Evolutionary conservation across 2,113 vertebrate genomes (phyloP), one percentile per base, ranked within the genome.

Genomic region (Heterocephalus glaber): DNA sequence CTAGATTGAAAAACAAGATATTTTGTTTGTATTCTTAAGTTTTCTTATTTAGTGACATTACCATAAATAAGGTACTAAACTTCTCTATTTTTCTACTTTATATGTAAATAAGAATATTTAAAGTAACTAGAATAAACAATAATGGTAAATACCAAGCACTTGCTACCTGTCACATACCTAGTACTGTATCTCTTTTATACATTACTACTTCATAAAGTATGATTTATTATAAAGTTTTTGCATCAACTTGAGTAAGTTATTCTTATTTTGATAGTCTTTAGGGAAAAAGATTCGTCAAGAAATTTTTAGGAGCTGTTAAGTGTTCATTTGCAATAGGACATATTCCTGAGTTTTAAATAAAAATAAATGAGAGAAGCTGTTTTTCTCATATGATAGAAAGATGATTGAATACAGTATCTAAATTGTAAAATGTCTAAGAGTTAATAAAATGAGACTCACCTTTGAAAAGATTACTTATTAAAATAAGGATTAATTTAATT

Each of bases 401-500:
- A 60, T 92, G 9, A 72, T 82, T 47, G 19, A 41, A 2, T 65
- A 72, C 33, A 20, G 44, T 35, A 49, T 49, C 10, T 93, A 76
- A 95, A 92, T 1, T 3, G 10, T 74, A 14, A 33, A 76, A 30
- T 85, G 0, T 76, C 68, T 85, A 79, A 90, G 9, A 58, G 24
- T 94, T 90, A 80, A 85, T 12, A 54, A 22, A 74, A 68, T 81
- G 14, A 66, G 61, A 70, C 0, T 90, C 38, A 85, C 54, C 44
- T 86, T 90, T 35, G 20, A 66, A 79, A 11, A 70, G 47, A 2
- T 77, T 79, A 2, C 14, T 83, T 26, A 93, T 91, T 95, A 94
- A 95, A 85, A 82, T 89, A 96, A 60, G 65, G 19, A 19, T 60
- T 79, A 96, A 52, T 3, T 79, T 92, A 66, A 80, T 66, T 90